These are phyloP conservation scores for Actinia tenebrosa DNA, from an alignment of 64 coral and sea anemone genomes.

Conservation along the genomic window DNA sequence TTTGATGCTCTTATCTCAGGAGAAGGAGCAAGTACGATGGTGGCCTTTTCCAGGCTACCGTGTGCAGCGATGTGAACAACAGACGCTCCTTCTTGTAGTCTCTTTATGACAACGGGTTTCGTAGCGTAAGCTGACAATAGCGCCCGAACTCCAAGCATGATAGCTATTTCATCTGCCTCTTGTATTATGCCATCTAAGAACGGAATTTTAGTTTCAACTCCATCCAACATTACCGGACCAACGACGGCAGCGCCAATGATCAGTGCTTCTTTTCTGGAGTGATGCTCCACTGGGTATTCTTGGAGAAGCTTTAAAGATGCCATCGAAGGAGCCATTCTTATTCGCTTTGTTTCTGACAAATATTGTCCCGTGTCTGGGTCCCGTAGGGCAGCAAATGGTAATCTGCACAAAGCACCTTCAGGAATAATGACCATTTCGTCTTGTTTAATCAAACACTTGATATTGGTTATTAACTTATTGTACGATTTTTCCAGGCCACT, in stretches of 20 bases:
- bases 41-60: no score
- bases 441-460: background rate
- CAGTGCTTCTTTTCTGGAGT: background rate
- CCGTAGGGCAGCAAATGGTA: conserved; percentile 13
- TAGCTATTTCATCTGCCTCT: no score
- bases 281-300: background rate
- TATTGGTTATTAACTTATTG: background rate
- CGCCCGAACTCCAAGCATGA: background rate
- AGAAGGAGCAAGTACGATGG: no score
- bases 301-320: background rate
- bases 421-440: background rate
- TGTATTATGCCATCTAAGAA: no score
- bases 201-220: background rate
- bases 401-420: background rate
- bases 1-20: no score
- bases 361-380: background rate
- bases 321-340: background rate
- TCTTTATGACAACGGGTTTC: no score
- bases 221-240: background rate
- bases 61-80: no score
- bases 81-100: no score
- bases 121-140: no score
- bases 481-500: background rate
- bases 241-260: background rate
- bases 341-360: background rate